Evolutionary conservation across 2,113 vertebrate genomes (phyloP).

Genomic region (Limanda limanda): DNA sequence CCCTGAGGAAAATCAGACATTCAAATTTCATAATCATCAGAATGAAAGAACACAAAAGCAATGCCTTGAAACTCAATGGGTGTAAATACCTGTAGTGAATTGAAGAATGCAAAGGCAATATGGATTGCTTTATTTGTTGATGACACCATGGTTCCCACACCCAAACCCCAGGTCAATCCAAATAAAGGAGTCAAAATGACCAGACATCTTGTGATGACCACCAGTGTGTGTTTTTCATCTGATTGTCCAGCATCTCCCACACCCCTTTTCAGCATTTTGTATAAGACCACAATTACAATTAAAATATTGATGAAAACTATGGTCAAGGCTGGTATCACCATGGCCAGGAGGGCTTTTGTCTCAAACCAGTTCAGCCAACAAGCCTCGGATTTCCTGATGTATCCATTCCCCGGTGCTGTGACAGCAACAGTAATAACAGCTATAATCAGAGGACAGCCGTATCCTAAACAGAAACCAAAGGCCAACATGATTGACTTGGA

Average conservation of each 20-base stretch:
- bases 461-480: slow-evolving; percentile 84
- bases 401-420: slow-evolving; percentile 80
- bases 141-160: slow-evolving; percentile 80
- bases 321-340: slow-evolving; percentile 86
- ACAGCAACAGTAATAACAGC: slow-evolving; percentile 84
- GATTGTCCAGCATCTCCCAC: slow-evolving; percentile 63
- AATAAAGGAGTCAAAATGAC: slow-evolving; percentile 88
- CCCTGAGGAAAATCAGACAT: slow-evolving; percentile 70
- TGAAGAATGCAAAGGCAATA: slow-evolving; percentile 86
- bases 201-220: slow-evolving; percentile 85
- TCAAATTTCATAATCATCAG: neutral
- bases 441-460: slow-evolving; percentile 88
- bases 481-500: slow-evolving; percentile 81
- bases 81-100: slow-evolving; percentile 87
- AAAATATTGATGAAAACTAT: slow-evolving; percentile 86
- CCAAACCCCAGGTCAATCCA: slow-evolving; percentile 91
- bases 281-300: slow-evolving; percentile 84
- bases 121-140: slow-evolving; percentile 77
- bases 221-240: slow-evolving; percentile 80
- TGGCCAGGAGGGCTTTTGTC: slow-evolving; percentile 86
- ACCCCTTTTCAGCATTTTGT: slow-evolving; percentile 83
- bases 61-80: neutral
- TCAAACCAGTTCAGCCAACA: slow-evolving; percentile 91
- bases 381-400: slow-evolving; percentile 70
- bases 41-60: neutral